phyloP scores from a whole-genome alignment of 2,113 vertebrate species.

The Syngnathus scovelli region DNA sequence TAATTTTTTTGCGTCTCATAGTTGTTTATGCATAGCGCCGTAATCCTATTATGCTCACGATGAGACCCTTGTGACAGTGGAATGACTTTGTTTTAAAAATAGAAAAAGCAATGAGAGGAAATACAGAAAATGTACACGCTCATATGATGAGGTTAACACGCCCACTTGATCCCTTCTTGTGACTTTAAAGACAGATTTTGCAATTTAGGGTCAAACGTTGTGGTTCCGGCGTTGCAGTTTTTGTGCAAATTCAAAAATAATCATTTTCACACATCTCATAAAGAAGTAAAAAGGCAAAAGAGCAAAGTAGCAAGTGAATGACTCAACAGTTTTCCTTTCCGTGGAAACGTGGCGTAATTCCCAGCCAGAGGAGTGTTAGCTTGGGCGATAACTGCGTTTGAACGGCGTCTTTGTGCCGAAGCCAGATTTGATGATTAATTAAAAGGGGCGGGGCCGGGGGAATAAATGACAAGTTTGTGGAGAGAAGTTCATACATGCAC shows the following conservation, averaged over 20 bases:
- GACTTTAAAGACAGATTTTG: no score
- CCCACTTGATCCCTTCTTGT: background rate
- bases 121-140: background rate
- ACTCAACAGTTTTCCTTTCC: conserved; percentile 47
- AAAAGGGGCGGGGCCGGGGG: conserved; percentile 54
- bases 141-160: background rate
- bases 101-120: background rate
- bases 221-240: no score
- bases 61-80: background rate
- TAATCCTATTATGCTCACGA: conserved; percentile 60
- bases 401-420: conserved; percentile 40
- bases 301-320: conserved; percentile 25
- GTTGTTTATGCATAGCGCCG: conserved; percentile 50
- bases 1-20: conserved; percentile 38
- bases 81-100: conserved; percentile 1
- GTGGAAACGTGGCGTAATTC: conserved; percentile 52
- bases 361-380: conserved; percentile 44
- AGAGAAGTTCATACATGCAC: background rate
- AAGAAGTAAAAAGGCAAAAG: conserved; percentile 8
- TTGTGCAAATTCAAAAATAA: no score
- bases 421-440: conserved; percentile 57
- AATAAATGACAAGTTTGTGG: conserved; percentile 15
- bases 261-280: conserved; percentile 38
- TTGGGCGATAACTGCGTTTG: conserved; percentile 55
- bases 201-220: no score